Conservation (phyloP, 1,140 invertebrate genomes). For the Metopolophium dirhodum region DNA sequence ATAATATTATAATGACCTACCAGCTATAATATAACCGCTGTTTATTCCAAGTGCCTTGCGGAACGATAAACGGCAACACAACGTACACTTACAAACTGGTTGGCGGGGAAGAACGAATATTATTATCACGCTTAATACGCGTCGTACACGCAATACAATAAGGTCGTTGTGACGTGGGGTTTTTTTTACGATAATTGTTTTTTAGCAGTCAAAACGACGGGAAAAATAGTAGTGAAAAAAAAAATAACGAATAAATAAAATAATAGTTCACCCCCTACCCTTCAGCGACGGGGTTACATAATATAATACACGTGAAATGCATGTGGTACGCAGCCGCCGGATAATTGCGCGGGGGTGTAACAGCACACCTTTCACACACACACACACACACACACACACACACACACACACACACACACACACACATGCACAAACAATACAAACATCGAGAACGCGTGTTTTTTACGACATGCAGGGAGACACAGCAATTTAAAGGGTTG, state of each 20-base stretch:
- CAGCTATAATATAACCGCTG: background rate
- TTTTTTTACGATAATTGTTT: constrained; percentile 7
- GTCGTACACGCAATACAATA: background rate
- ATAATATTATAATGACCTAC: background rate
- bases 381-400: constrained; percentile 17
- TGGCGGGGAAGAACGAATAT: background rate
- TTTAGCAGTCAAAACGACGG: constrained; percentile 22
- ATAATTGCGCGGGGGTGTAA: constrained; percentile 57
- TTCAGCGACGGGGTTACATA: background rate
- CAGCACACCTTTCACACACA: constrained; percentile 57
- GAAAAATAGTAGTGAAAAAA: background rate
- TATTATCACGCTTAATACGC: background rate
- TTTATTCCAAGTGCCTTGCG: background rate
- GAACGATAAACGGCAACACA: constrained; percentile 39
- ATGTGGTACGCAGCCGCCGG: constrained; percentile 54
- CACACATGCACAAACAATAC: constrained; percentile 33
- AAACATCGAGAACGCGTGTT: constrained; percentile 44
- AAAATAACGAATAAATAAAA: constrained; percentile 27
- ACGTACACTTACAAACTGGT: constrained; percentile 40
- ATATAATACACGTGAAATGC: background rate
- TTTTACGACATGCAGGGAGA: constrained; percentile 38
- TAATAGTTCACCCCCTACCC: constrained; percentile 27
- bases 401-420: background rate
- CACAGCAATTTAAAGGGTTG: constrained; percentile 54
- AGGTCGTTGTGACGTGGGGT: background rate